phyloP scores from a whole-genome alignment of 2,888 invertebrate species.

The Caenorhabditis afra region DNA sequence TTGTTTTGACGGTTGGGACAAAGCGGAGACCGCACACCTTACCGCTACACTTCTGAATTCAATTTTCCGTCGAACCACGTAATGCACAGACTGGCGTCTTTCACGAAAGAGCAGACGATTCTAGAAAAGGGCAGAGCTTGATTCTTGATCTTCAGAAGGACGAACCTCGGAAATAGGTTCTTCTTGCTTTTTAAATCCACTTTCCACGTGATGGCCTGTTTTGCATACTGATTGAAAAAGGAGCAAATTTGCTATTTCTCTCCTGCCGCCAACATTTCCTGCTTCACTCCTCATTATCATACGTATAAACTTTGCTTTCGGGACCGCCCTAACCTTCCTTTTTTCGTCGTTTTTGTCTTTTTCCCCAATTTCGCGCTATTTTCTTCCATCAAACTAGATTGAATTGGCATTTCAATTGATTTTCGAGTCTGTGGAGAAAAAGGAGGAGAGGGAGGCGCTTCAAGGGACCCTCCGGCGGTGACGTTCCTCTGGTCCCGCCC shows the following conservation, averaged over 20 bases:
- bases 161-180: slow-evolving; percentile 14
- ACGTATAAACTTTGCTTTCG: slow-evolving; percentile 24
- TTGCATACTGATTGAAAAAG: slow-evolving; percentile 49
- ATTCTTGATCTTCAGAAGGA: slow-evolving; percentile 30
- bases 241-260: background rate
- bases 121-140: slow-evolving; percentile 2
- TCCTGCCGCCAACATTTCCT: slow-evolving; percentile 27
- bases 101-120: slow-evolving; percentile 9
- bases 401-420: slow-evolving; percentile 36
- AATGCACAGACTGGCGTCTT: slow-evolving; percentile 27
- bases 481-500: slow-evolving; percentile 52
- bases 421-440: slow-evolving; percentile 19
- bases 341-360: slow-evolving; percentile 9
- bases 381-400: background rate
- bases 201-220: slow-evolving; percentile 40
- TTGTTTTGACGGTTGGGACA: slow-evolving; percentile 1
- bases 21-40: slow-evolving; percentile 34
- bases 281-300: slow-evolving; percentile 46
- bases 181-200: slow-evolving; percentile 7
- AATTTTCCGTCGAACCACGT: slow-evolving; percentile 18
- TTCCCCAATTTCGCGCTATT: background rate
- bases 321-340: background rate
- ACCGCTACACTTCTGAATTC: slow-evolving; percentile 30
- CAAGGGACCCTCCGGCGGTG: slow-evolving; percentile 14
- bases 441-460: slow-evolving; percentile 23